phyloP scores from a whole-genome alignment of 1,140 invertebrate species.

The Rhagoletis pomonella region DNA sequence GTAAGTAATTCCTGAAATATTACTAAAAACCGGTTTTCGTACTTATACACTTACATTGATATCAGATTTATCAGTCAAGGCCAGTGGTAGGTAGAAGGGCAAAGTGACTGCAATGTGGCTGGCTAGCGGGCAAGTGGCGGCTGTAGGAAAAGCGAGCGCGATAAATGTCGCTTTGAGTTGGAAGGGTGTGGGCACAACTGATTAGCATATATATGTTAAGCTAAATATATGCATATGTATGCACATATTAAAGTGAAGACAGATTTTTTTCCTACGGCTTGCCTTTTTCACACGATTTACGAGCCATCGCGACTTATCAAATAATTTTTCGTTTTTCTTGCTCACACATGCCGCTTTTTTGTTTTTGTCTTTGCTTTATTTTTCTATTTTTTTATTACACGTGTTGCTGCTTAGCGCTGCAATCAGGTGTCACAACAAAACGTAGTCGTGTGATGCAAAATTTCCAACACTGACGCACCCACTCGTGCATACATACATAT shows the following conservation, averaged over 20 bases:
- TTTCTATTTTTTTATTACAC: neutral
- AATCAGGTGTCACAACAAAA: constrained; percentile 16
- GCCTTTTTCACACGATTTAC: no score
- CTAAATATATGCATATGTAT: no score
- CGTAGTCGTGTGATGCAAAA: neutral
- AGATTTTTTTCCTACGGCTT: no score
- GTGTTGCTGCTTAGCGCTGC: neutral
- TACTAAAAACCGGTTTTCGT: neutral
- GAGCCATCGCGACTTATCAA: no score
- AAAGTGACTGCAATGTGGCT: no score
- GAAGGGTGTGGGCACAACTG: no score
- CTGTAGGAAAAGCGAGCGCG: no score
- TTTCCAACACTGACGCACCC: neutral
- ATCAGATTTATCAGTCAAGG: constrained; percentile 19
- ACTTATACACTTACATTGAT: neutral
- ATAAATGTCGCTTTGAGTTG: no score
- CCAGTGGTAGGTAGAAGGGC: neutral
- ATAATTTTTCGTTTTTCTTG: neutral
- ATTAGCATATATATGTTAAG: no score
- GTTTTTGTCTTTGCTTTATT: neutral
- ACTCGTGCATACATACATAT: neutral
- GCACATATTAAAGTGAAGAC: no score
- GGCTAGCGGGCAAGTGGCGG: no score
- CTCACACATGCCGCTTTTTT: neutral
- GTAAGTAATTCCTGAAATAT: neutral